Evolutionary conservation across 2,113 vertebrate species (phyloP), one percentile per base, ranked within the genome.

Genomic region (Otis tarda): DNA sequence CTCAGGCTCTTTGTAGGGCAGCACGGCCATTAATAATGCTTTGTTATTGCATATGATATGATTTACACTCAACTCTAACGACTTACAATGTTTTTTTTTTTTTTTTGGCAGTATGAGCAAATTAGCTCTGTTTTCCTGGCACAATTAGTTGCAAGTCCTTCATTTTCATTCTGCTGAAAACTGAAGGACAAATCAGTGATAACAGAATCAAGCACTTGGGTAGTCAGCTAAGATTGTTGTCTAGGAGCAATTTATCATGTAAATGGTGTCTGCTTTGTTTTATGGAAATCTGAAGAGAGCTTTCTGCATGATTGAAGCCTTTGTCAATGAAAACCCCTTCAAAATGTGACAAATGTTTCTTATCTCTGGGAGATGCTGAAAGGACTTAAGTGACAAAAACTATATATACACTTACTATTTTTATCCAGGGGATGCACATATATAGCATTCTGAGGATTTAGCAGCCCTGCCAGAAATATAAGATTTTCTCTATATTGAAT

Each of bases 231-330:
- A 97, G 98, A 98, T 98, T 97, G 97, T 95, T 97, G 97, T 98
- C 98, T 98, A 78, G 69, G 91, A 98, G 98, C 98, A 98, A 98
- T 99, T 98, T 98, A 98, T 99, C 98, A 98, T 98, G 98, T 98
- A 98, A 99, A 99, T 98, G 97, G 97, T 97, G 97, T 97, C 97
- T 92, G 97, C 97, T 98, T 98, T 98, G 97, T 98, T 98, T 98
- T 98, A 98, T 98, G 98, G 98, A 98, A 98, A 98, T 98, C 97
- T 98, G 96, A 98, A 98, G 98, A 98, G 98, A 98, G 98, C 98
- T 99, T 99, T 98, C 98, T 98, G 97, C 98, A 97, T 98, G 98
- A 98, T 98, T 98, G 98, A 99, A 98, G 96, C 84, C 87, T 98
- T 99, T 98, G 98, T 98, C 98, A 98, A 97, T 92, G 96, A 97